Base-by-base conservation (phyloP, 2,888 invertebrate species). In the Drosophila subsilvestris region DNA sequence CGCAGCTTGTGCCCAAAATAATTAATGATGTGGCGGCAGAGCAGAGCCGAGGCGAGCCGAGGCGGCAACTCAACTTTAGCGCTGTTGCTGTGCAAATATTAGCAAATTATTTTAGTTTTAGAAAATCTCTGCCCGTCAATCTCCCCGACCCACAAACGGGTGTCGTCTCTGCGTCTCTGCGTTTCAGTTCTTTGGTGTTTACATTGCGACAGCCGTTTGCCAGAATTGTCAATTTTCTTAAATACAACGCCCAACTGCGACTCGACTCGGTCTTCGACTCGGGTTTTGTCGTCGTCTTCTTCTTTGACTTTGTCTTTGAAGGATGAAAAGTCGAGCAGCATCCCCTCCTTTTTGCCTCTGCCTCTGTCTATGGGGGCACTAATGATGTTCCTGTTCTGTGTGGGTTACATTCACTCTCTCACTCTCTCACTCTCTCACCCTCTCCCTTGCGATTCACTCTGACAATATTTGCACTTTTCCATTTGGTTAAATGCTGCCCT, bases 381-480 rank as follows among this genome's bases (percentile, higher is more conserved):
- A 86, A 88, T 86, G 85, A 86, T 86, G 85, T 88, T 75, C 86
- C 76, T 76, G 87, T 86, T 75, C 82, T 79, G 76, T 89, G 87
- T 86, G 87, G 89, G 89, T 78, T 81, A 81, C 68, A 57, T 29
- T 70, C 58, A 48, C 69, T 60, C 58, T 44, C 49, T 71, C 37
- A 27, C 63, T 60, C 58, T 44, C 49, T 71, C 37, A 27, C 63
- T 6, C 3, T 22, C 22, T 20, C 3, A 20, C 22, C 43, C 56
- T 63, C 57, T 63, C 25, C 48, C 63, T 63, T 60, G 61, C 58
- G 53, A 43, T 60, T 51, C 63, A 61, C 72, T 71, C 63, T 74
- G 80, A 68, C 87, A 86, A 79, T 88, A 82, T 88, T 88, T 88
- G 89, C 88, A 88, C 84, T 85, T 85, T 84, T 89, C 88, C 89